Evolutionary conservation across 2,113 vertebrate genomes (phyloP).

Genomic region (Anhinga rufa): DNA sequence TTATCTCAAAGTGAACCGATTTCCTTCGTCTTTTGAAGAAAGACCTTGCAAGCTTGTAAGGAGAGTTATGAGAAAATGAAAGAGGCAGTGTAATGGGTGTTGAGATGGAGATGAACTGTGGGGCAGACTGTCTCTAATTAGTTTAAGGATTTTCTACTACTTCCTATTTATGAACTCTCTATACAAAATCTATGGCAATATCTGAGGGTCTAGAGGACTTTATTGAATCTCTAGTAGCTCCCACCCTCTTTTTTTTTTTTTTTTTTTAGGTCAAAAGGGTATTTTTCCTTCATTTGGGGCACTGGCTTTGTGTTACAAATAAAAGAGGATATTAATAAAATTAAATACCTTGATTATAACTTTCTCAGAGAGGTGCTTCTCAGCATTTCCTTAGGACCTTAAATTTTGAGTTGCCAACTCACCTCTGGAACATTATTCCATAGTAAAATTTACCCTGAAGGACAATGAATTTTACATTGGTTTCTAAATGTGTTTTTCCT

Average conservation of each 20-base stretch:
- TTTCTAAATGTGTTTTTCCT: neutral
- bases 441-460: neutral
- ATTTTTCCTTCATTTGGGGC: neutral
- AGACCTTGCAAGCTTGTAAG: neutral
- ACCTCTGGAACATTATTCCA: neutral
- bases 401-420: neutral
- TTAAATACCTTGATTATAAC: neutral
- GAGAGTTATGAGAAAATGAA: neutral
- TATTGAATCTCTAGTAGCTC: neutral
- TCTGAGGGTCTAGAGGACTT: neutral
- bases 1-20: neutral
- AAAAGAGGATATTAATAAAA: neutral
- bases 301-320: neutral
- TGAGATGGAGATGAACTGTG: neutral
- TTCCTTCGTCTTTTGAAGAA: neutral
- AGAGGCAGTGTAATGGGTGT: neutral
- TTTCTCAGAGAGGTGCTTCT: neutral
- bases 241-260: no score
- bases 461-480: neutral
- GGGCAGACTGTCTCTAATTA: neutral
- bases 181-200: neutral
- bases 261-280: neutral
- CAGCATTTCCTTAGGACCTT: neutral
- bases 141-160: neutral
- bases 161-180: neutral